A percentile compares a stretch with the other conserved stretches of the same genome.
Evolutionary conservation across 2,888 invertebrate genomes (phyloP).

Genomic region (Cephus nigrinus): DNA sequence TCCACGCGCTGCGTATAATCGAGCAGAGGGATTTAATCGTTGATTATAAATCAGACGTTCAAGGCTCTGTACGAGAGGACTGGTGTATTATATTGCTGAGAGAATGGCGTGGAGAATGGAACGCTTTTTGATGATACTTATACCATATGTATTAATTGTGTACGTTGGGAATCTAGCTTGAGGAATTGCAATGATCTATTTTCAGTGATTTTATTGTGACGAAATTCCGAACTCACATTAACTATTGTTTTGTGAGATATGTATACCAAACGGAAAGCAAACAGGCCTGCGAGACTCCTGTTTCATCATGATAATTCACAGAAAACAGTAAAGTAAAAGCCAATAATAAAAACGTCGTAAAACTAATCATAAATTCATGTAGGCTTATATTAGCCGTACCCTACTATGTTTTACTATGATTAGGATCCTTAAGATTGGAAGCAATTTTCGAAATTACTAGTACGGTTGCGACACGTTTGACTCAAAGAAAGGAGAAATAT

Average conservation of each 20-base stretch:
- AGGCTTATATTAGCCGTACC: neutral
- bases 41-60: too few relatives aligned
- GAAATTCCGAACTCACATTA: neutral
- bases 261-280: too few relatives aligned
- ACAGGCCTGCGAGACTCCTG: too few relatives aligned
- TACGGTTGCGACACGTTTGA: neutral
- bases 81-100: too few relatives aligned
- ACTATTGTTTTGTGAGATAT: too few relatives aligned
- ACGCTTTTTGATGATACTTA: too few relatives aligned
- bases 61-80: too few relatives aligned
- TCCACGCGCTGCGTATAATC: neutral
- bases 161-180: too few relatives aligned
- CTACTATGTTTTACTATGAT: neutral
- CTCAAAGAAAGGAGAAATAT: too few relatives aligned
- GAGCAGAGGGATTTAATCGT: neutral
- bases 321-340: conserved; percentile 1
- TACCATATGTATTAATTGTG: too few relatives aligned
- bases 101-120: too few relatives aligned
- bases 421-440: neutral
- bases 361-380: conserved; percentile 4
- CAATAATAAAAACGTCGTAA: conserved; percentile 4
- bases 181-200: too few relatives aligned
- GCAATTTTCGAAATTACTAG: conserved; percentile 6
- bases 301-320: neutral
- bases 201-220: neutral